These are phyloP conservation scores for Trematomus bernacchii DNA, from an alignment of 2,797 vertebrate species.

Conservation along the genomic window DNA sequence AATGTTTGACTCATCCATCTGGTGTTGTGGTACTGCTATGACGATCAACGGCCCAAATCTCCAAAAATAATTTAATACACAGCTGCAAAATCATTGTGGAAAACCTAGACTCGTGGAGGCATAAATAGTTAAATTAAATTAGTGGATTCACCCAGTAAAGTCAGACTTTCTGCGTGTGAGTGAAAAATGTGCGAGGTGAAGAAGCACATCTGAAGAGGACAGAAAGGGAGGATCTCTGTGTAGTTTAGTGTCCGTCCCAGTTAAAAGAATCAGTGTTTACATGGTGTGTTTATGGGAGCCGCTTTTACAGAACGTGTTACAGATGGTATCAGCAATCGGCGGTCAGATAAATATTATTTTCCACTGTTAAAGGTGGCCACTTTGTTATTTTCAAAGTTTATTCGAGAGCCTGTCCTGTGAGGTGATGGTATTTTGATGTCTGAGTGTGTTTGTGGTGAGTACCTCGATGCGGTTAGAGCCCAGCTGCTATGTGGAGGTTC, in stretches of 20 bases:
- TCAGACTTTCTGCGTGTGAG: constrained; percentile 20
- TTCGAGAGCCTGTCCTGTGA: constrained; percentile 64
- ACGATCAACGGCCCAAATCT: not conserved
- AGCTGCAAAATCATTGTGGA: not conserved
- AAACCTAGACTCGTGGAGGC: constrained; percentile 9
- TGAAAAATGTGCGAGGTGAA: constrained; percentile 51
- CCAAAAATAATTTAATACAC: not conserved
- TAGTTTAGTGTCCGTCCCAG: constrained; percentile 38
- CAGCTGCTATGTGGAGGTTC: constrained; percentile 68
- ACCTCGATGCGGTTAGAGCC: constrained; percentile 59
- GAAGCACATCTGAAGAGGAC: constrained; percentile 48
- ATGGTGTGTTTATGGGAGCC: constrained; percentile 77
- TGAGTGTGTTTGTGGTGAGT: constrained; percentile 49
- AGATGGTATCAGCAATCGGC: constrained; percentile 68
- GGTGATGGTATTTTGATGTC: constrained; percentile 75
- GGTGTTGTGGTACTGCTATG: not conserved
- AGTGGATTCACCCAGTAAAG: constrained; percentile 30
- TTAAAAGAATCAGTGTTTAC: constrained; percentile 78
- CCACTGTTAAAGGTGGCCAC: constrained; percentile 71
- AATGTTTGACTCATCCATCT: not conserved
- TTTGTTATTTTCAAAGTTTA: constrained; percentile 79
- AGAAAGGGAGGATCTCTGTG: constrained; percentile 55
- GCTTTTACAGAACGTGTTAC: constrained; percentile 78
- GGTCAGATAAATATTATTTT: constrained; percentile 83
- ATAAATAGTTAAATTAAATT: constrained; percentile 22